Percentiles rank a stretch among this genome's conserved stretches.
Conservation (phyloP, 2,113 vertebrate genomes). For the Prionailurus bengalensis region DNA sequence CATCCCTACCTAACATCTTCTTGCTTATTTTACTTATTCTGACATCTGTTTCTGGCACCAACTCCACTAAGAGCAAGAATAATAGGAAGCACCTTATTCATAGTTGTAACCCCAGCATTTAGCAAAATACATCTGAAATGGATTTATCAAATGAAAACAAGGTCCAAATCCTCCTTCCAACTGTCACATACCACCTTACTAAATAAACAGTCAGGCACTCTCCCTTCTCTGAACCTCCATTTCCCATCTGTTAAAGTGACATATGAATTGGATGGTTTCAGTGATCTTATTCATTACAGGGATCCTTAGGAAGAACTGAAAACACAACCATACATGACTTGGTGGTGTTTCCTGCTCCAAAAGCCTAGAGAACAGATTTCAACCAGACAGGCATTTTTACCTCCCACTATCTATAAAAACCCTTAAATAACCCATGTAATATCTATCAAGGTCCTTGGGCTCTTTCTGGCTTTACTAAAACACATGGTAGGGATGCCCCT, state of each 20-base stretch:
- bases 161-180: not conserved
- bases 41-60: not conserved
- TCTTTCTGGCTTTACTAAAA: constrained; percentile 44
- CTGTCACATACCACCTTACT: not conserved
- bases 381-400: not conserved
- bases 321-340: not conserved
- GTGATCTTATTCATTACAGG: not conserved
- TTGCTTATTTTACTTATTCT: constrained; percentile 20
- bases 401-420: constrained; percentile 10
- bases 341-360: not conserved
- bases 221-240: not conserved
- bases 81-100: not conserved
- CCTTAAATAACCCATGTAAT: not conserved
- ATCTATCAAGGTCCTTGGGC: not conserved
- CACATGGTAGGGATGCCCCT: not conserved
- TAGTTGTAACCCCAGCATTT: not conserved
- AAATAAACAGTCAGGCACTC: not conserved
- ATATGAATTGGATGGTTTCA: not conserved
- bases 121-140: not conserved
- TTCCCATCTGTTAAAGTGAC: not conserved
- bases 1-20: not conserved
- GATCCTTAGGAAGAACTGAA: constrained; percentile 27
- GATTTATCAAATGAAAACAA: constrained; percentile 34
- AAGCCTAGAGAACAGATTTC: constrained; percentile 42
- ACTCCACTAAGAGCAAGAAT: not conserved